Evolutionary conservation across 2,113 vertebrate genomes (phyloP), one percentile per base, ranked within the genome.

Genomic region (Erpornis zantholeuca): DNA sequence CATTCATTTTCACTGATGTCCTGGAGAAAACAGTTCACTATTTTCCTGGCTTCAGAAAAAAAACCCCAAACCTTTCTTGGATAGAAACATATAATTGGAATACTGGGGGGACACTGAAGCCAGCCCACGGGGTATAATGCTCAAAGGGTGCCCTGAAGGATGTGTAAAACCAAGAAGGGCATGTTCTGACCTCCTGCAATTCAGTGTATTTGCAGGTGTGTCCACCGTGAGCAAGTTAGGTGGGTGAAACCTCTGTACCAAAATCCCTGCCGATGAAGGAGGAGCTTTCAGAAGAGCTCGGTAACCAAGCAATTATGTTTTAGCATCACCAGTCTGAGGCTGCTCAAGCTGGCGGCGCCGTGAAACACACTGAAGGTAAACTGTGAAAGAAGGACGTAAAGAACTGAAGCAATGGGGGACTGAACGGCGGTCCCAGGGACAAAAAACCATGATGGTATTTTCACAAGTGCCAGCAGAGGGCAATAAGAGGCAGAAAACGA

Each of bases 381-480:
- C 19, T 22, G 35, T 8, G 50, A 21, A 35, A 52, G 38, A 21
- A 36, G 17, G 35, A 1, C 13, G 7, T 16, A 25, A 12, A 29
- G 52, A 42, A 6, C 10, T 16, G 86, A 27, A 76, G 50, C 38
- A 2, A 2, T 1, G 31, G 10, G 36, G 23, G 8, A 13, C 61
- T 4, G 49, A 21, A 27, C 0, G 23, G n/a, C n/a, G 31, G 42
- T 10, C 12, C 25, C 47, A 4, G 0, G 2, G 12, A 17, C 23
- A 31, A 12, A 0, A 3, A 38, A 2, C 6, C 2, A 1, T 3
- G 47, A 11, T 66, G 89, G 59, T 47, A 44, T 92, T 95, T 94
- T 50, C 78, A n/a, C 7, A 52, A 59, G 35, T 15, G 79, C 97
- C 97, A 94, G 83, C 82, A 97, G 97, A 91, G 96, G 96, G 97